A percentile compares a stretch with the other conserved stretches of the same genome.
These are phyloP conservation scores for Centruroides sculpturatus DNA, from an alignment of 1,140 invertebrate species.

Conservation along the genomic window DNA sequence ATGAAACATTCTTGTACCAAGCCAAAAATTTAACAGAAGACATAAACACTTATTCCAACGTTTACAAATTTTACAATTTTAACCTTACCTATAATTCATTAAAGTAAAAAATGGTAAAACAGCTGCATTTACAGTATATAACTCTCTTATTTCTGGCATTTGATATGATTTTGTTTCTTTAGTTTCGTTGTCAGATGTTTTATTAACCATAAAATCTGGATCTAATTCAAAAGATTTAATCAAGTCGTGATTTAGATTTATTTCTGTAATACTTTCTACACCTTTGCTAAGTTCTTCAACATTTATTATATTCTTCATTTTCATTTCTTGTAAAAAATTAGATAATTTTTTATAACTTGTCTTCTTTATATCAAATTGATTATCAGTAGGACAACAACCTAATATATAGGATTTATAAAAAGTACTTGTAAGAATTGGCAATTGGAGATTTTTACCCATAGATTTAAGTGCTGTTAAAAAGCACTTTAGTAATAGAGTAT, in stretches of 20 bases:
- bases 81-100: constrained; percentile 38
- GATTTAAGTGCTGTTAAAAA: constrained; percentile 61
- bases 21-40: too few relatives aligned
- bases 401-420: constrained; percentile 67
- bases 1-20: too few relatives aligned
- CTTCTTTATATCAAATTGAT: constrained; percentile 65
- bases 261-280: constrained; percentile 47
- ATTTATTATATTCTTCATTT: constrained; percentile 42
- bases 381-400: constrained; percentile 42
- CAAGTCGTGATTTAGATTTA: constrained; percentile 40
- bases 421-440: constrained; percentile 57
- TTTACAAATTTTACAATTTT: too few relatives aligned
- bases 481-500: constrained; percentile 54
- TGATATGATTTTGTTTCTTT: constrained; percentile 25
- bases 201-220: constrained; percentile 7
- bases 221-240: constrained; percentile 22
- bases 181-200: constrained; percentile 22
- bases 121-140: constrained; percentile 49
- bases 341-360: constrained; percentile 77
- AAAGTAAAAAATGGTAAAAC: constrained; percentile 45
- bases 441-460: constrained; percentile 38
- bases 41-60: too few relatives aligned
- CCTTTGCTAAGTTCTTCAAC: constrained; percentile 55
- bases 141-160: constrained; percentile 45
- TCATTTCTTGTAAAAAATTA: constrained; percentile 49